Percentiles rank a stretch among this genome's conserved stretches.
phyloP scores from a whole-genome alignment of 2,797 vertebrate species.

The Borostomias antarcticus region DNA sequence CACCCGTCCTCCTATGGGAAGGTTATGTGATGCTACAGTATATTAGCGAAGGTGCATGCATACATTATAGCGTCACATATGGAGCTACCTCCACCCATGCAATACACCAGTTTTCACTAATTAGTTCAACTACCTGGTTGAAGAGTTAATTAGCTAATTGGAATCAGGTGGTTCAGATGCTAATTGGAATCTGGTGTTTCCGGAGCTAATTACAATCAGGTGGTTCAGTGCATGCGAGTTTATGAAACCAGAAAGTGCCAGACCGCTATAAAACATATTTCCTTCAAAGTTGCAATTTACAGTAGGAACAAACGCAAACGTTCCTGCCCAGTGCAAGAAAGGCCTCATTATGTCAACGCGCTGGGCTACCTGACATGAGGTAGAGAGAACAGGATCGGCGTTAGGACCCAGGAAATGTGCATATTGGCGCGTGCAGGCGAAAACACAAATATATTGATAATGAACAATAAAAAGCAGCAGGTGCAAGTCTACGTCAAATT shows the following conservation, averaged over 20 bases:
- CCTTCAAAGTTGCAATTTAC: no score
- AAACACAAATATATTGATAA: constrained; percentile 8
- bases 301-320: background rate
- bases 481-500: background rate
- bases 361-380: background rate
- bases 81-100: no score
- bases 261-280: no score
- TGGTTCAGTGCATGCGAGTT: background rate
- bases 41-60: no score
- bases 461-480: background rate
- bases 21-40: no score
- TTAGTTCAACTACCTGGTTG: no score
- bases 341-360: background rate
- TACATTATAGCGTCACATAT: no score
- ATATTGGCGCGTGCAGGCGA: constrained; percentile 5
- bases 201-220: no score
- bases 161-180: background rate
- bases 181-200: background rate
- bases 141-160: background rate
- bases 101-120: no score
- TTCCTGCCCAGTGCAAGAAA: background rate
- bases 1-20: no score
- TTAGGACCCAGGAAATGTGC: constrained; percentile 25
- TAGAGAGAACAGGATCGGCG: background rate
- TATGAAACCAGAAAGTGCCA: background rate